These are phyloP conservation scores for Trichechus manatus DNA, from an alignment of 2,113 vertebrate species.

Conservation along the genomic window DNA sequence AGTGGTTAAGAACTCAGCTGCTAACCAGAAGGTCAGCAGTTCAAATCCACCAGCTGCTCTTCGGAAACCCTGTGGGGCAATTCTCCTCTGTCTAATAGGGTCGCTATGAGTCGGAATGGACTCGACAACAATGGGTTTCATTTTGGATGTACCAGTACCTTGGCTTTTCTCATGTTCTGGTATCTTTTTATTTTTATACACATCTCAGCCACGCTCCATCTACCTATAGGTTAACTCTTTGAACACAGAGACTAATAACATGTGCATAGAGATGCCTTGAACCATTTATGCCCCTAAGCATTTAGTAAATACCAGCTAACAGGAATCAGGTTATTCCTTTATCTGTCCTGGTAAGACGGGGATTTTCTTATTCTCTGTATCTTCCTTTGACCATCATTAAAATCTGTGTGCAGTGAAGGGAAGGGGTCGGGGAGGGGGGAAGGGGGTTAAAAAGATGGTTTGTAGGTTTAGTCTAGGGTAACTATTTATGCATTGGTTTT, in stretches of 20 bases:
- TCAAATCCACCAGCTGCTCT: too few relatives aligned
- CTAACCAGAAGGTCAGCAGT: too few relatives aligned
- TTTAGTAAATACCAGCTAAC: neutral
- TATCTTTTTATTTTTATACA: conserved; percentile 33
- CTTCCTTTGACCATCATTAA: conserved; percentile 32
- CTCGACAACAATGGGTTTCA: too few relatives aligned
- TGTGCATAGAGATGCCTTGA: neutral
- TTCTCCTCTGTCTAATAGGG: too few relatives aligned
- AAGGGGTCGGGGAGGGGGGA: too few relatives aligned
- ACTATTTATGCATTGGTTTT: neutral
- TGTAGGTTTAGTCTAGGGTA: neutral
- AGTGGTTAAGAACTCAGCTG: too few relatives aligned
- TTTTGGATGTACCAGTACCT: too few relatives aligned
- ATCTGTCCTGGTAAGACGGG: neutral
- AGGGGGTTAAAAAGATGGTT: neutral
- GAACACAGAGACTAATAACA: neutral
- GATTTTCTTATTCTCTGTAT: neutral
- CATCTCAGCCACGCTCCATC: neutral
- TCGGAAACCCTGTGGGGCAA: too few relatives aligned
- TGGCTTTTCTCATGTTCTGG: neutral
- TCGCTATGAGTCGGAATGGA: too few relatives aligned
- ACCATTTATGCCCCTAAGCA: neutral
- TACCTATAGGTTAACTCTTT: neutral
- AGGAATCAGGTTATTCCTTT: neutral
- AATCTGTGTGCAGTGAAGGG: neutral